Conservation (phyloP, 2,113 vertebrate genomes). For the Athene noctua region DNA sequence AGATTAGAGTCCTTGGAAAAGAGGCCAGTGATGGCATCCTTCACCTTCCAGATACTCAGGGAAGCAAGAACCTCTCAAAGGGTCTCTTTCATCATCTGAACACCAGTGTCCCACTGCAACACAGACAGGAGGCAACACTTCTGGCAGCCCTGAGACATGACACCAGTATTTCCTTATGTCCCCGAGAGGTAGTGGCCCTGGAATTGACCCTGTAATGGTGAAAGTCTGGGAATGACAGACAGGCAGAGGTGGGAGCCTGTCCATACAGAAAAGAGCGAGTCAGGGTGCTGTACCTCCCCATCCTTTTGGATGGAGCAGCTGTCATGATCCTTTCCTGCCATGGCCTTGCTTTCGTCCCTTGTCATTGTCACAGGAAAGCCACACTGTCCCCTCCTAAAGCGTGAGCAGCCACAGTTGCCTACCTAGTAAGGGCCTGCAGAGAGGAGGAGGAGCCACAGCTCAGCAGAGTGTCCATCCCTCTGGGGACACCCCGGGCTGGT, state of each 20-base stretch:
- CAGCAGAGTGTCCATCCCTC: not conserved
- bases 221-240: not conserved
- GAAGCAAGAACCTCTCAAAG: not conserved
- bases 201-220: not conserved
- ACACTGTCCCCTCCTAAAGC: not conserved
- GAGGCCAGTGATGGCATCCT: not conserved
- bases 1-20: not conserved
- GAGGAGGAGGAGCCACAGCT: not conserved
- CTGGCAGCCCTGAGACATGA: not conserved
- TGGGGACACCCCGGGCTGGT: fast-evolving
- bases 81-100: not conserved
- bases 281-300: not conserved
- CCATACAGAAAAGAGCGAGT: not conserved
- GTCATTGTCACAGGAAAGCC: not conserved
- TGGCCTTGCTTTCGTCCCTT: not conserved
- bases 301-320: not conserved
- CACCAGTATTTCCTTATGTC: not conserved
- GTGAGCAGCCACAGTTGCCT: not conserved
- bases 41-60: not conserved
- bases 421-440: fast-evolving
- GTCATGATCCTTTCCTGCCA: not conserved
- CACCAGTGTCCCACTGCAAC: not conserved
- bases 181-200: not conserved
- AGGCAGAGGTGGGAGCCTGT: not conserved
- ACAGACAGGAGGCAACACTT: not conserved